These are phyloP conservation scores for Sinodicranocentrus sp. DNA, from an alignment of 2,888 invertebrate genomes.

Conservation along the genomic window DNA sequence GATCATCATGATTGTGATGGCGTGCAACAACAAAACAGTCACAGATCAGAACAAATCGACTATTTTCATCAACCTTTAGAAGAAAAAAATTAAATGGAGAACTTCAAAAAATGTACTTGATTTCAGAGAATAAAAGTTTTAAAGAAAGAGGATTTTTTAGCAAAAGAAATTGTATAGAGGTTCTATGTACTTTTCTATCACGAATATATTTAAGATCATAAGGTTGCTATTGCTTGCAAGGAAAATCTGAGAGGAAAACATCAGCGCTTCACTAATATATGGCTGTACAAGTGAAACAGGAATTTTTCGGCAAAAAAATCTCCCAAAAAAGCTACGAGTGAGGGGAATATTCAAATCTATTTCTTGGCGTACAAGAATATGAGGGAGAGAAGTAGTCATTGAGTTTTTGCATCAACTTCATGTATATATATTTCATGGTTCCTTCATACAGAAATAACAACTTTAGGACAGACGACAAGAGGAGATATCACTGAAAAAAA, in stretches of 20 bases:
- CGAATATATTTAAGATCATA: too few relatives aligned
- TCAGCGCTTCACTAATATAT: too few relatives aligned
- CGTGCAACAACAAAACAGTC: background rate
- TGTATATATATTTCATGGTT: conserved; percentile 7
- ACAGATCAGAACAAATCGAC: too few relatives aligned
- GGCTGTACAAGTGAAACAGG: background rate
- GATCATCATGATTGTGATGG: conserved; percentile 13
- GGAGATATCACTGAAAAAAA: background rate
- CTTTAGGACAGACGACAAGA: background rate
- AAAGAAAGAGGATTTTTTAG: background rate
- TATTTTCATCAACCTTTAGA: too few relatives aligned
- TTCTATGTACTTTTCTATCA: too few relatives aligned
- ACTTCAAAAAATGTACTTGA: conserved; percentile 8
- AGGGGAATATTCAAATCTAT: too few relatives aligned
- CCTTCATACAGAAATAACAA: background rate
- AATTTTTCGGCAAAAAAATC: conserved; percentile 3
- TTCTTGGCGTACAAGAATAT: too few relatives aligned
- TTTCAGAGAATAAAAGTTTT: conserved; percentile 7
- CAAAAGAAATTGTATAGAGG: too few relatives aligned
- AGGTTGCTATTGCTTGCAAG: background rate
- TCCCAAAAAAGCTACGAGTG: too few relatives aligned
- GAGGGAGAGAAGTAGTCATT: too few relatives aligned
- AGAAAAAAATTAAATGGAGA: background rate
- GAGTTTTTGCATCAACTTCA: too few relatives aligned
- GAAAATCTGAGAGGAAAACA: too few relatives aligned